phyloP scores from a whole-genome alignment of 2,797 vertebrate species.

The Chrosomus eos region DNA sequence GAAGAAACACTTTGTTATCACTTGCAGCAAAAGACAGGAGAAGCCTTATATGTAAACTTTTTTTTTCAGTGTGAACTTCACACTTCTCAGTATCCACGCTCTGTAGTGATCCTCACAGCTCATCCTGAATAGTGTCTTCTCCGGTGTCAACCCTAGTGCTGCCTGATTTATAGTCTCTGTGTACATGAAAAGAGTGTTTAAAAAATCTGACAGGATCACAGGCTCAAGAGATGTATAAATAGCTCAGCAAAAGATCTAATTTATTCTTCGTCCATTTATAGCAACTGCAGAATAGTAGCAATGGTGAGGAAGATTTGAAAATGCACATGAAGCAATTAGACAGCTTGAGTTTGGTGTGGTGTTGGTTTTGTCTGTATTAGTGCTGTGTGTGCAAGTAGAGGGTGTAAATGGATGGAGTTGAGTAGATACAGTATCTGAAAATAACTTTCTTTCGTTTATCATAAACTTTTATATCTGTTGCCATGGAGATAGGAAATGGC shows the following conservation, averaged over 20 bases:
- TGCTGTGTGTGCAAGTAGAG: neutral
- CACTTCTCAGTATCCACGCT: constrained; percentile 15
- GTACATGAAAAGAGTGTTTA: neutral
- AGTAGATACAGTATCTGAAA: neutral
- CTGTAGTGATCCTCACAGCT: constrained; percentile 4
- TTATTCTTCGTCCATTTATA: neutral
- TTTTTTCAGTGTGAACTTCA: constrained; percentile 18
- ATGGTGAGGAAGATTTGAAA: neutral
- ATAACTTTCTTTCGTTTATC: neutral
- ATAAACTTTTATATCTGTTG: constrained; percentile 12
- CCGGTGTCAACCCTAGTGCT: constrained; percentile 5
- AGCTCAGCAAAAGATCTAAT: neutral
- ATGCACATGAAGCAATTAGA: neutral
- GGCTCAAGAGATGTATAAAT: neutral
- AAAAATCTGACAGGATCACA: neutral
- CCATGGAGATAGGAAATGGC: neutral
- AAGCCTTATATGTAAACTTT: neutral
- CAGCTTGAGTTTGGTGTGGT: neutral
- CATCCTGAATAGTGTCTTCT: neutral
- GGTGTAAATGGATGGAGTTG: neutral
- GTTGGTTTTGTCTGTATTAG: neutral
- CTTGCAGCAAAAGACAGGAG: neutral
- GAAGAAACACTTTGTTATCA: constrained; percentile 19
- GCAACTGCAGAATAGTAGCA: neutral
- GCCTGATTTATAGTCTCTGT: constrained; percentile 5